A percentile compares a stretch with the other conserved stretches of the same genome.
Conservation (phyloP, 2,888 invertebrate genomes). For the Scaptomyza cyrtandrae region DNA sequence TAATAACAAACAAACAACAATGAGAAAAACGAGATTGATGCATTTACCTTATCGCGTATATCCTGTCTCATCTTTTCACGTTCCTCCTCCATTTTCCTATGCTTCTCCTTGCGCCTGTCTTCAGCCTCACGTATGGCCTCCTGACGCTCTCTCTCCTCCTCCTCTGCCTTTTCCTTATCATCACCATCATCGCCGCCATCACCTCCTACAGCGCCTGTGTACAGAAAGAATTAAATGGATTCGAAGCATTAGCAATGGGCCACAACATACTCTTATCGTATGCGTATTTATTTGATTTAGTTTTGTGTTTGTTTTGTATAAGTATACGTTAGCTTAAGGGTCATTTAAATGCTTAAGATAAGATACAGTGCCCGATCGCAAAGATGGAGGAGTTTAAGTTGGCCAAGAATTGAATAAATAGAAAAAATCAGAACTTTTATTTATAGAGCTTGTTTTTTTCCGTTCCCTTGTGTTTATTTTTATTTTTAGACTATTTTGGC, state of each 20-base stretch:
- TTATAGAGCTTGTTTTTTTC: no score
- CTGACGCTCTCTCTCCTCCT: constrained; percentile 98
- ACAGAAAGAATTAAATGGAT: constrained; percentile 56
- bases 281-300: not conserved
- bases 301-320: constrained; percentile 5
- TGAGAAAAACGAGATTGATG: not conserved
- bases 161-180: constrained; percentile 99
- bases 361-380: constrained; percentile 1
- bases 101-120: constrained; percentile 99
- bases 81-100: constrained; percentile 99
- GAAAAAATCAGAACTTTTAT: no score
- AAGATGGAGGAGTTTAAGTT: no score
- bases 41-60: constrained; percentile 98
- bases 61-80: constrained; percentile 99
- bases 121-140: constrained; percentile 99
- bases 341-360: constrained; percentile 8
- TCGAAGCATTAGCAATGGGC: constrained; percentile 7
- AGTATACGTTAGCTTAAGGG: constrained; percentile 11
- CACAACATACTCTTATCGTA: not conserved
- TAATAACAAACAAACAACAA: not conserved
- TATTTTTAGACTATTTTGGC: no score
- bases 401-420: no score
- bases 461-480: no score
- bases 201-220: constrained; percentile 95
- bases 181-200: constrained; percentile 96